A percentile compares a stretch with the other conserved stretches of the same genome.
Conservation (phyloP, 2,797 vertebrate species). For the Morelia viridis region DNA sequence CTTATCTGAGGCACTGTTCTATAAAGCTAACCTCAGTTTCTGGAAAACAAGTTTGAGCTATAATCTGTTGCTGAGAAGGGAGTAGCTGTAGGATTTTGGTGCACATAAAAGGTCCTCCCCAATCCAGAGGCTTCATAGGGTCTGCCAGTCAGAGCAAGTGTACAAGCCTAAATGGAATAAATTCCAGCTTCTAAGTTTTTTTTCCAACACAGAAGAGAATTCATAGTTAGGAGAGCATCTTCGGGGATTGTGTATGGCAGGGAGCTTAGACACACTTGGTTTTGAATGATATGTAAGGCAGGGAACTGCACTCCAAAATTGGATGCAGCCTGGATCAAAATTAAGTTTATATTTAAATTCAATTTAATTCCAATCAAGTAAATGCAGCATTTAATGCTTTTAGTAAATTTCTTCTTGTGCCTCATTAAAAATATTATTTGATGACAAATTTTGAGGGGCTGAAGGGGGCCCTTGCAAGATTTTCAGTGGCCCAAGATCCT, state of each 20-base stretch:
- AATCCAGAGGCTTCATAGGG: not conserved
- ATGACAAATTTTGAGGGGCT: not conserved
- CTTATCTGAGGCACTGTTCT: not conserved
- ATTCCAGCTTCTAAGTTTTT: not conserved
- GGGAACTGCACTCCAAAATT: not conserved
- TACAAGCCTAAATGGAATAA: not conserved
- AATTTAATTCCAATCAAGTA: not conserved
- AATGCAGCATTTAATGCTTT: not conserved
- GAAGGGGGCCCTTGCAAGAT: not conserved
- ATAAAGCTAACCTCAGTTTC: not conserved
- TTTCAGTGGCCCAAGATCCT: not conserved
- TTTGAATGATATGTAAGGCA: not conserved
- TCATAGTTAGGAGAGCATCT: conserved; percentile 10
- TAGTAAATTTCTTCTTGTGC: not conserved
- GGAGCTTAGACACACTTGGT: not conserved
- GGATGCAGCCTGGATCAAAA: not conserved
- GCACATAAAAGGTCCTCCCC: not conserved
- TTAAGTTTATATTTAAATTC: not conserved
- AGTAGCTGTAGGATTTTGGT: not conserved
- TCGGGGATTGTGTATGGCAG: not conserved
- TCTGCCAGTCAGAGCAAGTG: not conserved
- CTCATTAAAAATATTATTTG: not conserved
- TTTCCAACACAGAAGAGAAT: conserved; percentile 8
- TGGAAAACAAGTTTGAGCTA: not conserved
- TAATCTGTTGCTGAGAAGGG: not conserved